A percentile compares a stretch with the other conserved stretches of the same genome.
Conservation (phyloP, 2,888 invertebrate species). For the Lasioglossum vierecki region DNA sequence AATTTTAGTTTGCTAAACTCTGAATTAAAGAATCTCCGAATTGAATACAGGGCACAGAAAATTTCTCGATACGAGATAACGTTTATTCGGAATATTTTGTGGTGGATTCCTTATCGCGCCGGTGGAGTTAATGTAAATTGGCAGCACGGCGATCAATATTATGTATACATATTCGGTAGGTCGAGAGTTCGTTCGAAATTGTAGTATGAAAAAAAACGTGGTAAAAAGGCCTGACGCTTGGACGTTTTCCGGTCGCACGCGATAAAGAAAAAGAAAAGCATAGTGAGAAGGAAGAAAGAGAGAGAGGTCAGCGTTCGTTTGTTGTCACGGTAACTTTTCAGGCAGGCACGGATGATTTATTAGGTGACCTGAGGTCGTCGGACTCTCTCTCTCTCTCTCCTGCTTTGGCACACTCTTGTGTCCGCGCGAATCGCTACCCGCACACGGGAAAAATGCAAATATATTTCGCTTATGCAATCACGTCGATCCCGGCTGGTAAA, state of each 20-base stretch:
- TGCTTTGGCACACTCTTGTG: background rate
- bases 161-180: no score
- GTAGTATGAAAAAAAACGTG: background rate
- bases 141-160: no score
- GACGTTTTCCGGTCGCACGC: conserved; percentile 36
- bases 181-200: conserved; percentile 14
- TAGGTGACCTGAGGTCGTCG: conserved; percentile 12
- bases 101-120: no score
- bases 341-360: conserved; percentile 43
- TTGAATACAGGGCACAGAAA: no score
- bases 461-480: conserved; percentile 20
- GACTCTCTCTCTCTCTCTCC: conserved; percentile 22
- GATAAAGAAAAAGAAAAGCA: background rate
- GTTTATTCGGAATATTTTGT: no score
- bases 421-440: background rate
- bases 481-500: background rate
- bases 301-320: background rate
- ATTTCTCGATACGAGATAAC: no score
- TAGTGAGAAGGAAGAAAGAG: no score
- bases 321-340: conserved; percentile 20
- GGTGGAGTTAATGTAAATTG: no score
- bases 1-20: no score
- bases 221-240: conserved; percentile 12
- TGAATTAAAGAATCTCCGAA: no score
- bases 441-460: conserved; percentile 21